These are phyloP conservation scores for Drosophila neonasuta DNA, from an alignment of 2,888 invertebrate species.

Conservation along the genomic window DNA sequence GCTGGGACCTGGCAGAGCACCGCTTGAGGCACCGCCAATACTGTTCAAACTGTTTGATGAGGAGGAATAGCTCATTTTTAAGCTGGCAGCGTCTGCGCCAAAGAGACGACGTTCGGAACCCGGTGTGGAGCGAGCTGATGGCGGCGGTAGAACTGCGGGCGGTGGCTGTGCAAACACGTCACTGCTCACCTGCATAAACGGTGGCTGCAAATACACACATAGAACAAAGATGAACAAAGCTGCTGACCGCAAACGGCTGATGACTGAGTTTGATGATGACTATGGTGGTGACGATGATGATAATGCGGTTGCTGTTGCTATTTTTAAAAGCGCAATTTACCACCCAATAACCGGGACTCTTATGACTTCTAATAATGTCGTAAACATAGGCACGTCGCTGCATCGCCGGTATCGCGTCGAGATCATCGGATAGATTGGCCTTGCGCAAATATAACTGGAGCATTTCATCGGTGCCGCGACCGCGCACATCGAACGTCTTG, in stretches of 20 bases:
- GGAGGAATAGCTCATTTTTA: constrained; percentile 62
- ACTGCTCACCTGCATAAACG: constrained; percentile 65
- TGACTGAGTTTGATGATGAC: constrained; percentile 2
- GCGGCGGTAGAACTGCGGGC: constrained; percentile 65
- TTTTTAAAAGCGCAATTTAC: constrained; percentile 54
- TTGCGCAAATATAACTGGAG: constrained; percentile 74
- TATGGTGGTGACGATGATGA: constrained; percentile 8
- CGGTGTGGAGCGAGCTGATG: constrained; percentile 35
- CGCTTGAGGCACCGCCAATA: constrained; percentile 37
- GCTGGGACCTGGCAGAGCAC: constrained; percentile 66
- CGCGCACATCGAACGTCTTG: constrained; percentile 79
- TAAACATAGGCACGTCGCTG: constrained; percentile 78
- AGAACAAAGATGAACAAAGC: constrained; percentile 8
- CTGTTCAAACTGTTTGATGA: constrained; percentile 68
- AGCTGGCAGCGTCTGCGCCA: constrained; percentile 31
- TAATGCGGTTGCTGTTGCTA: not conserved
- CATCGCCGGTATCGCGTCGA: constrained; percentile 67
- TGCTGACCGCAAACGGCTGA: constrained; percentile 6
- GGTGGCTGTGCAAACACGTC: constrained; percentile 64
- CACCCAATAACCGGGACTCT: constrained; percentile 79
- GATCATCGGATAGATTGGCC: constrained; percentile 72
- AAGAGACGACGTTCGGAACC: constrained; percentile 37
- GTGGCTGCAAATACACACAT: constrained; percentile 55
- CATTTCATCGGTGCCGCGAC: constrained; percentile 75
- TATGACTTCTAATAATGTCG: constrained; percentile 79